phyloP scores from a whole-genome alignment of 2,113 vertebrate genomes.

The Empidonax alnorum region DNA sequence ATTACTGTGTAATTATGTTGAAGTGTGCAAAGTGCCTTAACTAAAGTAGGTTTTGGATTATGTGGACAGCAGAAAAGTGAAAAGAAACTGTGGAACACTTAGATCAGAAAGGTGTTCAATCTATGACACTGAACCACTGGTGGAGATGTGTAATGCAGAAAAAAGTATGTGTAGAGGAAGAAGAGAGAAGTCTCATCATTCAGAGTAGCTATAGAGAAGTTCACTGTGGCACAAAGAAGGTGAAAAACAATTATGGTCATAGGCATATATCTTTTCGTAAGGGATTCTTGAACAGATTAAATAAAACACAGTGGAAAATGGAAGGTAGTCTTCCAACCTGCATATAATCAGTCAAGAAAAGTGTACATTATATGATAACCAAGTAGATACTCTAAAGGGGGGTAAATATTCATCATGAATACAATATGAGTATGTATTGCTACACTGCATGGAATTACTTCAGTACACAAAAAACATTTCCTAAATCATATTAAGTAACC shows the following conservation, averaged over 20 bases:
- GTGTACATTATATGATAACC: not conserved
- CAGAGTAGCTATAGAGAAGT: not conserved
- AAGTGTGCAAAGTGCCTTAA: not conserved
- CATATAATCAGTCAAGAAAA: not conserved
- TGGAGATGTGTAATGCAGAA: not conserved
- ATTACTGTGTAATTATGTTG: not conserved
- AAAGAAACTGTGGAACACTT: not conserved
- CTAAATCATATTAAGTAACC: not conserved
- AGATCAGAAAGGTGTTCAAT: not conserved
- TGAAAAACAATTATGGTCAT: not conserved
- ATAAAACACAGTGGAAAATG: not conserved
- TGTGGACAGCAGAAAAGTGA: not conserved
- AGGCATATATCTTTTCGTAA: not conserved
- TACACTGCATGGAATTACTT: not conserved
- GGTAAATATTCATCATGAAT: not conserved
- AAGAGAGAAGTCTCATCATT: not conserved
- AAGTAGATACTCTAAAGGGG: not conserved
- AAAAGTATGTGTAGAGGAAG: not conserved
- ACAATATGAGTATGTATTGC: not conserved
- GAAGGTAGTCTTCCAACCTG: not conserved
- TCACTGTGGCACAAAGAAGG: not conserved
- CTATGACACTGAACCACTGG: not conserved
- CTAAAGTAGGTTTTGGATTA: not conserved
- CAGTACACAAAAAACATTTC: not conserved
- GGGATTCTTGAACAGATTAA: not conserved